These are phyloP conservation scores for Pecten maximus DNA, from an alignment of 2,888 invertebrate species.

Conservation along the genomic window DNA sequence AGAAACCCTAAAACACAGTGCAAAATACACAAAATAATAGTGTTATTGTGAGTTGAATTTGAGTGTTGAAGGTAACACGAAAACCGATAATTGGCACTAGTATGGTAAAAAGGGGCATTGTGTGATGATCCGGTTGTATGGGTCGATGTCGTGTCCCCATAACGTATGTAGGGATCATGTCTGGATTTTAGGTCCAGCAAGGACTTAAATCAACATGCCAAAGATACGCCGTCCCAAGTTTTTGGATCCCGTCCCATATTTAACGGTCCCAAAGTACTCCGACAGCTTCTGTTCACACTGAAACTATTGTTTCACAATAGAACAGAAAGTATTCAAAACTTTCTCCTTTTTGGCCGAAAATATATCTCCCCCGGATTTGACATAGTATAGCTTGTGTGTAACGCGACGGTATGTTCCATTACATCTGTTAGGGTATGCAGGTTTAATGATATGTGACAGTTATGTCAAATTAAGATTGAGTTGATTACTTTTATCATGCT, in stretches of 20 bases:
- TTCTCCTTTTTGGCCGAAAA: not conserved
- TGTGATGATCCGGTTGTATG: not conserved
- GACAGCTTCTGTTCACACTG: not conserved
- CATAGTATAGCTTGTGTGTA: not conserved
- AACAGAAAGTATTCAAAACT: conserved; percentile 7
- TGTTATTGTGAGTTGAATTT: too few relatives aligned
- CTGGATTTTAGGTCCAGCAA: not conserved
- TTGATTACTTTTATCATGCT: conserved; percentile 3
- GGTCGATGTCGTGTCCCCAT: not conserved
- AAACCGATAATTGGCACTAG: not conserved
- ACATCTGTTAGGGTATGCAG: not conserved
- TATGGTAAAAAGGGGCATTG: not conserved
- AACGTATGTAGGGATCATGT: not conserved
- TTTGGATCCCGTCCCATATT: not conserved
- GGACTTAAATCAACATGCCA: conserved; percentile 26
- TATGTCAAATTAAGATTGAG: conserved; percentile 16
- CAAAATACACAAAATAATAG: too few relatives aligned
- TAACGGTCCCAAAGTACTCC: not conserved
- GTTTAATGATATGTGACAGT: conserved; percentile 11
- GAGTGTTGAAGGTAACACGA: not conserved
- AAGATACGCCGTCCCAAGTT: not conserved
- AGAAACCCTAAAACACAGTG: too few relatives aligned
- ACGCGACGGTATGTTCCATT: not conserved
- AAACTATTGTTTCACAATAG: not conserved
- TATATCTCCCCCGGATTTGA: not conserved